phyloP scores from a whole-genome alignment of 2,113 vertebrate genomes.

The Syngnathus typhle region DNA sequence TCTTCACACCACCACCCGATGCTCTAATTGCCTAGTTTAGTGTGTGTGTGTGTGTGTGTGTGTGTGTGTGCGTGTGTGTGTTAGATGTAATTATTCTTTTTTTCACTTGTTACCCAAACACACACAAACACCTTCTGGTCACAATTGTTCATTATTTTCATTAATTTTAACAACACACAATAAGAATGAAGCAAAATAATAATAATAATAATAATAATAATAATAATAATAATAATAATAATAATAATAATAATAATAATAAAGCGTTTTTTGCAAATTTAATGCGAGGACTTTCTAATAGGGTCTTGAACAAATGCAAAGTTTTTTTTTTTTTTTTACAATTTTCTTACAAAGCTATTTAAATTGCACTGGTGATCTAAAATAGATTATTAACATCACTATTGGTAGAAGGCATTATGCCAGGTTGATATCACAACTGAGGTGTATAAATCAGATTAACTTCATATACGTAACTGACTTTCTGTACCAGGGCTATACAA shows the following conservation, averaged over 20 bases:
- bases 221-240: background rate
- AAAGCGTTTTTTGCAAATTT: background rate
- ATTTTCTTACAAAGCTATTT: background rate
- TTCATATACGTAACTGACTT: background rate
- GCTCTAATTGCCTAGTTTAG: conserved; percentile 24
- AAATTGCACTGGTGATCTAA: background rate
- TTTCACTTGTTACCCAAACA: conserved; percentile 3
- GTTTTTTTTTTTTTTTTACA: no score
- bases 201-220: background rate
- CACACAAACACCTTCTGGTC: background rate
- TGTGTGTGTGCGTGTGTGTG: conserved; percentile 4
- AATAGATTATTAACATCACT: background rate
- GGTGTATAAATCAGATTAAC: background rate
- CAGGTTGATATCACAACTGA: background rate
- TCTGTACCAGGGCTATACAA: background rate
- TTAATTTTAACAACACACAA: background rate
- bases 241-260: background rate
- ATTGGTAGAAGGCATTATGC: background rate
- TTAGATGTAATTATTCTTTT: conserved; percentile 47
- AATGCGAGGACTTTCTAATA: background rate
- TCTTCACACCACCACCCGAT: conserved; percentile 45
- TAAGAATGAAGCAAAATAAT: background rate
- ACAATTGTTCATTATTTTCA: background rate
- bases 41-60: conserved; percentile 15
- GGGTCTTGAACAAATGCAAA: no score